A percentile compares a stretch with the other conserved stretches of the same genome.
Conservation (phyloP, 1,140 invertebrate genomes). For the Linepithema humile region DNA sequence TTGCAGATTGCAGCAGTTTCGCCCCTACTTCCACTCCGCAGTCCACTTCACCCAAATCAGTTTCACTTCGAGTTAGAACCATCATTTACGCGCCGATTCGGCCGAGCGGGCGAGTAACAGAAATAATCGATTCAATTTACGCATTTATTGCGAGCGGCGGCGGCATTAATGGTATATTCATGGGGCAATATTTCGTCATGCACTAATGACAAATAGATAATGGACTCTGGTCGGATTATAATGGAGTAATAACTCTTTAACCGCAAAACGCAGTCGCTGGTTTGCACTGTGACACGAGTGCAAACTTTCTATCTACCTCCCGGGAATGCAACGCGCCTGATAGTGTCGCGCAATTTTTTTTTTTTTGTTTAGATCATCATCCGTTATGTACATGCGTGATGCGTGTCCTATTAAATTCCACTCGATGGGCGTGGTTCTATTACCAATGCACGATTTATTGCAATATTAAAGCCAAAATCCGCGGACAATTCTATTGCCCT, state of each 20-base stretch:
- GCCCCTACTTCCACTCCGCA: constrained; percentile 8
- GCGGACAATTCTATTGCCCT: constrained; percentile 1
- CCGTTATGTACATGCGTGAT: background rate
- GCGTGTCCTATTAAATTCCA: constrained; percentile 27
- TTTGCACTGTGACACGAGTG: constrained; percentile 57
- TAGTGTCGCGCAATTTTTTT: constrained; percentile 62
- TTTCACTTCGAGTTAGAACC: constrained; percentile 73
- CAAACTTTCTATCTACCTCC: constrained; percentile 59
- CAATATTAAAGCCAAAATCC: constrained; percentile 9
- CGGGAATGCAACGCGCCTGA: constrained; percentile 51
- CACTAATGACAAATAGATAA: constrained; percentile 71
- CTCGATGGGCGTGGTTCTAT: background rate
- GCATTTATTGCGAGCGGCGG: constrained; percentile 72
- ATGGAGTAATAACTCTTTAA: constrained; percentile 71
- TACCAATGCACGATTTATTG: constrained; percentile 26
- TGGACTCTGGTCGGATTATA: constrained; percentile 66
- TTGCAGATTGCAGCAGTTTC: constrained; percentile 75
- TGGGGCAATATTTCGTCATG: constrained; percentile 74
- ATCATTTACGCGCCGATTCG: constrained; percentile 70
- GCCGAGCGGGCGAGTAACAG: constrained; percentile 64
- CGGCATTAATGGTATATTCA: constrained; percentile 75
- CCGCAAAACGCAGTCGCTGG: constrained; percentile 46
- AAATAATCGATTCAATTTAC: constrained; percentile 79
- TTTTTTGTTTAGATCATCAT: constrained; percentile 42
- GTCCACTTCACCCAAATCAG: constrained; percentile 72